Evolutionary conservation across 2,113 vertebrate genomes (phyloP).

Genomic region (Gobio gobio): DNA sequence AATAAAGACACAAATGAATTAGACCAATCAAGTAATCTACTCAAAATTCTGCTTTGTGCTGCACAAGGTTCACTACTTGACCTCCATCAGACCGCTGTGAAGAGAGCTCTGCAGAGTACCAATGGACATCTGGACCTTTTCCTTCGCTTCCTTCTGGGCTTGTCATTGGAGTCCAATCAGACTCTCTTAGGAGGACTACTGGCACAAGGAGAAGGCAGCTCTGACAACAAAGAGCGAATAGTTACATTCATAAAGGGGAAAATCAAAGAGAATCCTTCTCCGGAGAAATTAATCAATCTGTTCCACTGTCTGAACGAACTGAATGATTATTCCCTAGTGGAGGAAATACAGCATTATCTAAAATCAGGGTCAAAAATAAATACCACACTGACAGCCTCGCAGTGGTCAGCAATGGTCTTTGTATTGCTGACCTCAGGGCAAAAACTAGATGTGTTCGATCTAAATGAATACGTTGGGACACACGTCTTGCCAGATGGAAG

Average conservation of each 20-base stretch:
- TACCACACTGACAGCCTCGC: background rate
- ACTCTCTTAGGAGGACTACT: background rate
- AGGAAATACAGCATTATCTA: conserved; percentile 17
- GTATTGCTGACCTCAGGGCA: conserved; percentile 47
- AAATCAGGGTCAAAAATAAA: background rate
- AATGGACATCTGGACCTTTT: conserved; percentile 43
- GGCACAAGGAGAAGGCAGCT: background rate
- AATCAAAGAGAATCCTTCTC: background rate
- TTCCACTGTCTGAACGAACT: conserved; percentile 51
- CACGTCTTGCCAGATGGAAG: background rate
- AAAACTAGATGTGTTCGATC: conserved; percentile 38
- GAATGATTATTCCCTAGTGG: conserved; percentile 21
- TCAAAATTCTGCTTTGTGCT: too few relatives aligned
- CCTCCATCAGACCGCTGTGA: background rate
- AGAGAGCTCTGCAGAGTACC: conserved; percentile 5
- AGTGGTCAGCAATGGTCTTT: conserved; percentile 43
- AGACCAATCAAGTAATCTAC: too few relatives aligned
- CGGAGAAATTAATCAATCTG: conserved; percentile 28
- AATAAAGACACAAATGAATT: too few relatives aligned
- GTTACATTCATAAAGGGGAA: conserved; percentile 1
- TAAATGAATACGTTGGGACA: background rate
- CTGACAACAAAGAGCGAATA: background rate
- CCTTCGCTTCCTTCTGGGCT: conserved; percentile 38
- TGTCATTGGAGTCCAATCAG: conserved; percentile 46
- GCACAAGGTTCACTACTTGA: background rate